These are phyloP conservation scores for Danio kyathit DNA, from an alignment of 2,797 vertebrate species.

Conservation along the genomic window DNA sequence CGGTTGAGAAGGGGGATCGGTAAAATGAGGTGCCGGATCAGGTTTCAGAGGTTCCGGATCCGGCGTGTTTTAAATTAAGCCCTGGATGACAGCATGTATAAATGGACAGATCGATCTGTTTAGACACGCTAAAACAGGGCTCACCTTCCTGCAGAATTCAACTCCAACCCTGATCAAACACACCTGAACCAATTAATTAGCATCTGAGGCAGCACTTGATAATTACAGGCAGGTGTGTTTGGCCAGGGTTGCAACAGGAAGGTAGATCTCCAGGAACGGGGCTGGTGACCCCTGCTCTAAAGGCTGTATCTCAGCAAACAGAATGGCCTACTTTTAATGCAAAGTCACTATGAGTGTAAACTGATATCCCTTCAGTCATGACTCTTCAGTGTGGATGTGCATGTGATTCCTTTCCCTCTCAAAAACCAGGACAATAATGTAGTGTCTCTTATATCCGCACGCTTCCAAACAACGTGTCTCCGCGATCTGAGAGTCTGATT, in stretches of 20 bases:
- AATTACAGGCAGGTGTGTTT: too few species aligned
- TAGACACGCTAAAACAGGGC: too few species aligned
- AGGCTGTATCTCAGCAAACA: background rate
- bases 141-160: too few species aligned
- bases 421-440: constrained; percentile 26
- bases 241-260: too few species aligned
- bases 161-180: too few species aligned
- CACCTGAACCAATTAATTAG: too few species aligned
- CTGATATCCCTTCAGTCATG: constrained; percentile 2
- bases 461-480: constrained; percentile 45
- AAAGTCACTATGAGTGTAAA: constrained; percentile 8
- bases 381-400: constrained; percentile 3
- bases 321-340: background rate
- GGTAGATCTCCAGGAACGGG: too few species aligned
- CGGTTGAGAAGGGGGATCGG: too few species aligned
- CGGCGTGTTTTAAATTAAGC: too few species aligned
- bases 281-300: background rate
- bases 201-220: too few species aligned
- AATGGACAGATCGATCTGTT: background rate
- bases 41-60: too few species aligned
- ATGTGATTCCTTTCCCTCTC: constrained; percentile 31
- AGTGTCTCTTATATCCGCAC: constrained; percentile 28
- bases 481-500: constrained; percentile 41
- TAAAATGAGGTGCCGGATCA: too few species aligned
- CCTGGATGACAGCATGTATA: background rate